phyloP scores from a whole-genome alignment of 37 sponge, comb jelly and placozoan species.

The Chondrosia reniformis region DNA sequence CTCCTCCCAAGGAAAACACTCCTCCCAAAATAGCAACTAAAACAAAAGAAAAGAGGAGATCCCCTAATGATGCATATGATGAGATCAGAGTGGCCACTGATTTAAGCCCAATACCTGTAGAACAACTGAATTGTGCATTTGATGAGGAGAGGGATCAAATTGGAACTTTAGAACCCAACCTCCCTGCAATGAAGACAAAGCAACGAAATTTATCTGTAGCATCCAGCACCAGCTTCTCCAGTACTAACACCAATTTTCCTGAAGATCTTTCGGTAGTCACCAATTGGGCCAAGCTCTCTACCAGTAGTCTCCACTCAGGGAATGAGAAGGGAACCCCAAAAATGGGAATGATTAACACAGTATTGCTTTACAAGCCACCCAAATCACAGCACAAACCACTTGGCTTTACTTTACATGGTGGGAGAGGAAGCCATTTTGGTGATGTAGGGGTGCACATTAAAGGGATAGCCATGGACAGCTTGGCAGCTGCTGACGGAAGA shows the following conservation, averaged over 20 bases:
- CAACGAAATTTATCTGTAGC: background rate
- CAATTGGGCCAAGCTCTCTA: conserved; percentile 11
- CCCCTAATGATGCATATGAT: background rate
- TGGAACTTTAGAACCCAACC: background rate
- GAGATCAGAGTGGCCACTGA: conserved; percentile 9
- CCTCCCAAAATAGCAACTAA: background rate
- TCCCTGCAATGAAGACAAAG: background rate
- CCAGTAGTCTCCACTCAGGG: background rate
- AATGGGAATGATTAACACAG: background rate
- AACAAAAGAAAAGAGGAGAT: background rate
- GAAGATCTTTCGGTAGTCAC: background rate
- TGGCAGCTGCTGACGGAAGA: conserved; percentile 51
- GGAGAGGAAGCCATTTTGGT: conserved; percentile 27
- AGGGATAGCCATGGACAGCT: conserved; percentile 29
- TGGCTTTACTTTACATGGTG: conserved; percentile 66
- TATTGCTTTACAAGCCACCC: conserved; percentile 17
- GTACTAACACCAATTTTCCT: background rate
- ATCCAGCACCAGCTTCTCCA: background rate
- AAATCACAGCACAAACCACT: conserved; percentile 41
- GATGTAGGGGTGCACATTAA: conserved; percentile 45
- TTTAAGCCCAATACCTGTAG: background rate
- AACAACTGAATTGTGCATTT: background rate
- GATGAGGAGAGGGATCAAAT: background rate
- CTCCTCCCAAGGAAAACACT: background rate
- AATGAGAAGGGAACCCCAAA: background rate